Percentiles rank a stretch among this genome's conserved stretches.
Conservation (phyloP, 2,888 invertebrate species). For the Odontocolon sp. region DNA sequence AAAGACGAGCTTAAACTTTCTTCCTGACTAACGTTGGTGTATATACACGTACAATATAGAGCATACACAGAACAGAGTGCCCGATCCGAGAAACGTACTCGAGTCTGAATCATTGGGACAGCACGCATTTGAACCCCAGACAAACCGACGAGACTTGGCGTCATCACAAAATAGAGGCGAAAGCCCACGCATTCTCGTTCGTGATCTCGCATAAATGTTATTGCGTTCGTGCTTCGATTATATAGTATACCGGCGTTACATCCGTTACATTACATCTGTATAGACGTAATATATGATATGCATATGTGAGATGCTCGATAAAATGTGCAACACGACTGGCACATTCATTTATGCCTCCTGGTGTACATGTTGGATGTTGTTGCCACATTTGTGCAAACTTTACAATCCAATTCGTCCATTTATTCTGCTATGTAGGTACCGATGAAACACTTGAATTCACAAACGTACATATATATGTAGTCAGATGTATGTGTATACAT, state of each 20-base stretch:
- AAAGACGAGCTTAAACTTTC: constrained; percentile 9
- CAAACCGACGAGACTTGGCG: constrained; percentile 41
- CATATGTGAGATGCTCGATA: constrained; percentile 3
- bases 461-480: too few relatives aligned
- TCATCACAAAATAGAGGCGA: constrained; percentile 29
- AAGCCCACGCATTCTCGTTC: constrained; percentile 43
- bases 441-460: constrained; percentile 17
- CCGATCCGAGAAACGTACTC: neutral
- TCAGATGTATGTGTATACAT: neutral
- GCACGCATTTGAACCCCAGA: constrained; percentile 36
- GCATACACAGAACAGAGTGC: too few relatives aligned
- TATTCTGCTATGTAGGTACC: constrained; percentile 23
- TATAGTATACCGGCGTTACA: neutral
- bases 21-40: constrained; percentile 13
- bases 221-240: constrained; percentile 5
- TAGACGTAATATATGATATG: neutral
- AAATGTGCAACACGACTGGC: constrained; percentile 34
- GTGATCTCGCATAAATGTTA: constrained; percentile 50
- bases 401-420: constrained; percentile 33
- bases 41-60: too few relatives aligned
- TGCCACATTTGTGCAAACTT: constrained; percentile 4
- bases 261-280: neutral
- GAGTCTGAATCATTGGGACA: constrained; percentile 49
- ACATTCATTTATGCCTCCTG: constrained; percentile 19
- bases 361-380: neutral